Evolutionary conservation across 2,888 invertebrate genomes (phyloP).

Genomic region (Archips crataeganus): DNA sequence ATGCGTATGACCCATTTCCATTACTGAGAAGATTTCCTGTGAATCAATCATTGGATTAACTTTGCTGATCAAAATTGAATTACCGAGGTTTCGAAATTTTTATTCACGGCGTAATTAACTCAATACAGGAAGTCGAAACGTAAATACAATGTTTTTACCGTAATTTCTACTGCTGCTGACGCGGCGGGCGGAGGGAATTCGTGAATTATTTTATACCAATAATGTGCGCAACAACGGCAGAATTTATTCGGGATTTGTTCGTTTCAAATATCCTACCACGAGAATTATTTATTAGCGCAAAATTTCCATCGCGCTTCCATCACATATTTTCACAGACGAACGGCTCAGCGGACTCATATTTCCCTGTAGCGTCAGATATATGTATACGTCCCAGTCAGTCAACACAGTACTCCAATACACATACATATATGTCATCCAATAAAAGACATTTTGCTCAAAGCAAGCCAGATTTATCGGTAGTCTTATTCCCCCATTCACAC

Average conservation of each 20-base stretch:
- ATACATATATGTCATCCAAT: slow-evolving; percentile 20
- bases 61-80: neutral
- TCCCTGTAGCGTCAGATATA: neutral
- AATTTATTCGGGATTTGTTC: neutral
- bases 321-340: slow-evolving; percentile 15
- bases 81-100: slow-evolving; percentile 1
- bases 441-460: slow-evolving; percentile 33
- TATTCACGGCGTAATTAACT: slow-evolving; percentile 11
- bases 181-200: neutral
- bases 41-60: neutral
- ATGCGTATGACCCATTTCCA: too few species aligned
- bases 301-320: slow-evolving; percentile 3
- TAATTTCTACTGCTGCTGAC: neutral
- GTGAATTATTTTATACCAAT: neutral
- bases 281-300: slow-evolving; percentile 23
- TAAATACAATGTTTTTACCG: neutral
- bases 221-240: neutral
- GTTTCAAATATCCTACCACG: slow-evolving; percentile 4
- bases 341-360: slow-evolving; percentile 24
- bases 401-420: slow-evolving; percentile 9
- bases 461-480: slow-evolving; percentile 34
- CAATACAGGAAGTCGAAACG: slow-evolving; percentile 6
- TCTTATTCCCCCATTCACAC: slow-evolving; percentile 36
- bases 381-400: slow-evolving; percentile 17
- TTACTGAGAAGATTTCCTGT: neutral